These are phyloP conservation scores for Lichenostomus cassidix DNA, from an alignment of 2,113 vertebrate species.

Conservation along the genomic window DNA sequence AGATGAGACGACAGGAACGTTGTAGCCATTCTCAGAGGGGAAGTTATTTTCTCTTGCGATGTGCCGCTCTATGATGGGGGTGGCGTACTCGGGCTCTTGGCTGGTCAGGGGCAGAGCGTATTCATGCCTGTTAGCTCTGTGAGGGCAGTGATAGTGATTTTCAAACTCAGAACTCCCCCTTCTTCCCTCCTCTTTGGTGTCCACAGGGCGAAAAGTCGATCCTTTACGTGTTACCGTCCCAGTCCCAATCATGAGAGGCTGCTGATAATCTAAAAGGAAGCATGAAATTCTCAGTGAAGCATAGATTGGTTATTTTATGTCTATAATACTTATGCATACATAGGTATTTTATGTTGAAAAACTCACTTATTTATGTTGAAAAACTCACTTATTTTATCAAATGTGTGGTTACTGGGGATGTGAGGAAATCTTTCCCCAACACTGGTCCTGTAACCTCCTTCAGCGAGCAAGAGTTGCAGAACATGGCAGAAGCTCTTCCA, in stretches of 20 bases:
- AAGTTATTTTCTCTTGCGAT: conserved; percentile 70
- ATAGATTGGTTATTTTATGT: neutral
- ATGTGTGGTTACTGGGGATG: neutral
- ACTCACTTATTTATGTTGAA: neutral
- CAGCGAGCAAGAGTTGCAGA: neutral
- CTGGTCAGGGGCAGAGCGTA: conserved; percentile 83
- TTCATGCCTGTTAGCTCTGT: conserved; percentile 70
- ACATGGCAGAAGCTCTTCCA: neutral
- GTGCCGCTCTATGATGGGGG: conserved; percentile 84
- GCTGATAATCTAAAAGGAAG: conserved; percentile 81
- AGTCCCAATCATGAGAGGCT: conserved; percentile 83
- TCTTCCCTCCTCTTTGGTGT: conserved; percentile 67
- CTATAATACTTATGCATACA: neutral
- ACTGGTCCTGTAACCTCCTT: neutral
- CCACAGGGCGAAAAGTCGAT: conserved; percentile 87
- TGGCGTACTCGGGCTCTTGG: conserved; percentile 85
- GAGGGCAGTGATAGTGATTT: conserved; percentile 79
- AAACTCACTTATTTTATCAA: neutral
- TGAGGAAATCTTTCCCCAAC: neutral
- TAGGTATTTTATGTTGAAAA: neutral
- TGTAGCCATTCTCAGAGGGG: conserved; percentile 73
- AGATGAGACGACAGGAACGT: conserved; percentile 64
- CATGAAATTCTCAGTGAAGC: neutral
- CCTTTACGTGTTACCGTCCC: conserved; percentile 82
- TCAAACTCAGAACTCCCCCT: neutral